phyloP scores from a whole-genome alignment of 2,113 vertebrate genomes.

The Morone saxatilis region DNA sequence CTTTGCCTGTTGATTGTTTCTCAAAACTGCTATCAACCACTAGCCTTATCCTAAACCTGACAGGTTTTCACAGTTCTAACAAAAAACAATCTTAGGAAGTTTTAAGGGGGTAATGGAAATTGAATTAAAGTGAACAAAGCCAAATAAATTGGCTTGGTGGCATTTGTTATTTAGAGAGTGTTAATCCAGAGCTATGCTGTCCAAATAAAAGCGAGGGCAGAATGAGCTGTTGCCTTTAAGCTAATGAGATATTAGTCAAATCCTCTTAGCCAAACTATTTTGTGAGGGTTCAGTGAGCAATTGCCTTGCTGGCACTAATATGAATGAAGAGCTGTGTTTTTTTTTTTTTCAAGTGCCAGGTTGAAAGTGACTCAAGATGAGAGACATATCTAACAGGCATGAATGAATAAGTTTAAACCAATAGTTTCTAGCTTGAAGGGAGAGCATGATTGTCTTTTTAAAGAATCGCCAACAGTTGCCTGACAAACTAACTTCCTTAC shows the following conservation, averaged over 20 bases:
- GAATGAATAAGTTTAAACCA: slow-evolving; percentile 23
- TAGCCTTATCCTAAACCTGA: slow-evolving; percentile 11
- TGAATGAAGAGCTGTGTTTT: slow-evolving; percentile 52
- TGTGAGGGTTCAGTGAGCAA: slow-evolving; percentile 74
- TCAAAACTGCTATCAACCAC: slow-evolving; percentile 41
- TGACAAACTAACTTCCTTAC: not conserved
- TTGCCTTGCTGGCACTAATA: slow-evolving; percentile 67
- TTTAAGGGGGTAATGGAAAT: slow-evolving; percentile 58
- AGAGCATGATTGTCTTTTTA: not conserved
- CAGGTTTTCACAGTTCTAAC: slow-evolving; percentile 37
- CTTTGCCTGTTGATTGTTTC: slow-evolving; percentile 45
- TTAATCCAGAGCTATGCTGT: slow-evolving; percentile 72
- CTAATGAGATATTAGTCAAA: slow-evolving; percentile 81
- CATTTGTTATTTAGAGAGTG: slow-evolving; percentile 72
- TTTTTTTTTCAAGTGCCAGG: slow-evolving; percentile 33
- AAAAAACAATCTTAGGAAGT: slow-evolving; percentile 28
- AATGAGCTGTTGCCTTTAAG: slow-evolving; percentile 77
- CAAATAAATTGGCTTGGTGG: slow-evolving; percentile 71
- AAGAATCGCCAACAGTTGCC: not conserved
- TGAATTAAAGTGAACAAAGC: slow-evolving; percentile 74
- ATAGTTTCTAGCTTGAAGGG: not conserved
- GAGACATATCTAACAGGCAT: slow-evolving; percentile 23
- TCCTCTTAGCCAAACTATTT: slow-evolving; percentile 80
- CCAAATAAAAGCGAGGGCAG: slow-evolving; percentile 74
- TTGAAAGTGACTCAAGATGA: slow-evolving; percentile 49